phyloP scores from a whole-genome alignment of 2,797 vertebrate species.

The Mus minutoides region DNA sequence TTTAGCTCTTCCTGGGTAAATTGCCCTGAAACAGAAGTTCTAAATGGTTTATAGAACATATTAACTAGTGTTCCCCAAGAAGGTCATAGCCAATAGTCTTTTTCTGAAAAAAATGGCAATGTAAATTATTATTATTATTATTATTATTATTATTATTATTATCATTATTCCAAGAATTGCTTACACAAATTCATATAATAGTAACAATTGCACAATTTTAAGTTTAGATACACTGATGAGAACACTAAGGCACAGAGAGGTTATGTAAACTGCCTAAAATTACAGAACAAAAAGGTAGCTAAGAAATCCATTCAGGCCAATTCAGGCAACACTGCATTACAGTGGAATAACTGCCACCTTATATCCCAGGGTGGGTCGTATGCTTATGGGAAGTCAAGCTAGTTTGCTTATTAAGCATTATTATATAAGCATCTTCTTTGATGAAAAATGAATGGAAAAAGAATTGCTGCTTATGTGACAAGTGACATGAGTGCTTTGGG shows the following conservation, averaged over 20 bases:
- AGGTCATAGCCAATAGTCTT: not conserved
- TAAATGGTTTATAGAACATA: not conserved
- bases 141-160: not conserved
- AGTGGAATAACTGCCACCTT: not conserved
- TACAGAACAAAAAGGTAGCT: not conserved
- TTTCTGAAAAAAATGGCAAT: conserved; percentile 53
- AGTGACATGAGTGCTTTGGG: conserved; percentile 17
- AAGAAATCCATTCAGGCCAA: not conserved
- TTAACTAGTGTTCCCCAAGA: not conserved
- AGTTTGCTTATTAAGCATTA: conserved; percentile 19
- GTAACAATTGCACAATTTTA: not conserved
- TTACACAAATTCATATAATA: not conserved
- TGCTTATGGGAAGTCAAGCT: not conserved
- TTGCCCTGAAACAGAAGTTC: not conserved
- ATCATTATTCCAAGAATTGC: not conserved
- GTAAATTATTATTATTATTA: not conserved
- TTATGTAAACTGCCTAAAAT: not conserved
- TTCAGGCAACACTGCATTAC: not conserved
- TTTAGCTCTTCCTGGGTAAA: not conserved
- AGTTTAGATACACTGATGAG: conserved; percentile 8
- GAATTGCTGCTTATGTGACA: conserved; percentile 42
- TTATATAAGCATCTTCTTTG: not conserved
- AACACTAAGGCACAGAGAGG: not conserved
- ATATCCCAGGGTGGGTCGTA: not conserved
- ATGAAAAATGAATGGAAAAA: not conserved